Evolutionary conservation across 2,888 invertebrate species (phyloP), one percentile per base, ranked within the genome.

Genomic region (Tetragnatha montana): DNA sequence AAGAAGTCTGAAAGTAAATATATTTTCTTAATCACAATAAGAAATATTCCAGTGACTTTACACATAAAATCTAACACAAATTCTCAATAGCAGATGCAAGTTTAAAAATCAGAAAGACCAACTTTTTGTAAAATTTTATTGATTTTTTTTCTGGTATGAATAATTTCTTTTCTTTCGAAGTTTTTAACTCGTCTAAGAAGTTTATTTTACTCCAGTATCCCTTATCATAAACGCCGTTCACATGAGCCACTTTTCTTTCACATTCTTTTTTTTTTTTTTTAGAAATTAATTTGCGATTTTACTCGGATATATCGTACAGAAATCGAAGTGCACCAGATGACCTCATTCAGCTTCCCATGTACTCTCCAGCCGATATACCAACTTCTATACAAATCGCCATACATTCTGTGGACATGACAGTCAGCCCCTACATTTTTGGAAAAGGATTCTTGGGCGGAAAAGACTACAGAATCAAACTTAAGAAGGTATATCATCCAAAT

Each of bases 1-100:
- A 75, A 89, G 70, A 89, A 81, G n/a, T 80, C 79, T 7, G 79
- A 80, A 68, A 80, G 79, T 80, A 68, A 69, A 69, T 50, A n/a
- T 21, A n/a, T 71, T 71, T 21, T 71, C 71, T 71, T 35, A n/a
- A n/a, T n/a, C n/a, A n/a, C n/a, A n/a, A n/a, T 35, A 35, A 35
- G n/a, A 35, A 35, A 35, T 35, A 4, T 35, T 35, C 35, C n/a
- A n/a, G n/a, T n/a, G n/a, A n/a, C n/a, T n/a, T n/a, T n/a, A n/a
- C n/a, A n/a, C n/a, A n/a, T n/a, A n/a, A n/a, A n/a, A n/a, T n/a
- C n/a, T n/a, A n/a, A n/a, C n/a, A n/a, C n/a, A n/a, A n/a, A n/a
- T n/a, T n/a, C n/a, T n/a, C n/a, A n/a, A n/a, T n/a, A n/a, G n/a
- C n/a, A n/a, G n/a, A n/a, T n/a, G n/a, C n/a, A n/a, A n/a, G n/a